A percentile compares a stretch with the other conserved stretches of the same genome.
These are phyloP conservation scores for Tiliacea citrago DNA, from an alignment of 2,888 invertebrate genomes.

Conservation along the genomic window DNA sequence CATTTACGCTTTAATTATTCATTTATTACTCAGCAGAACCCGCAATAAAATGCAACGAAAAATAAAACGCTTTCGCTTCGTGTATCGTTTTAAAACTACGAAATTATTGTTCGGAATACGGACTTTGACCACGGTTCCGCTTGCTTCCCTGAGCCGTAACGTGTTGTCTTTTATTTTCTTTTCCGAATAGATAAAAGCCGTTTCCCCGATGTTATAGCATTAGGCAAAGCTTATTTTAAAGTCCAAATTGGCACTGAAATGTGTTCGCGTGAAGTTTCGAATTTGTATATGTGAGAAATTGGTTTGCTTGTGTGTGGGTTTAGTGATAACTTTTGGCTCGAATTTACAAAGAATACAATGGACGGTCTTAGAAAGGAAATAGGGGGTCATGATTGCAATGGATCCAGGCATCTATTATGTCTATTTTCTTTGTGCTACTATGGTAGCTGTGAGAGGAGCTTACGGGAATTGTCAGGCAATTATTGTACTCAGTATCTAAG, in stretches of 20 bases:
- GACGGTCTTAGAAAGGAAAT: neutral
- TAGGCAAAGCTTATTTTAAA: conserved; percentile 67
- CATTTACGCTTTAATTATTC: conserved; percentile 52
- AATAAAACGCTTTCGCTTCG: conserved; percentile 52
- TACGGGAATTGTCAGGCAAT: neutral
- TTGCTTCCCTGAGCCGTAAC: conserved; percentile 59
- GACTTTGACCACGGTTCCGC: conserved; percentile 69
- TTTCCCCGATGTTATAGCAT: conserved; percentile 69
- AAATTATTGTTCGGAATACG: conserved; percentile 68
- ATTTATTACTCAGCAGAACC: conserved; percentile 46
- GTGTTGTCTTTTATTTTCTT: conserved; percentile 73
- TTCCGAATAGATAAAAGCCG: conserved; percentile 73
- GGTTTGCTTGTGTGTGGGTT: conserved; percentile 26
- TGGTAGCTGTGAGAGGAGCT: neutral
- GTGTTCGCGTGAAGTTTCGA: conserved; percentile 48
- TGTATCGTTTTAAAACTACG: conserved; percentile 61
- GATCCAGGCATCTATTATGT: conserved; percentile 1
- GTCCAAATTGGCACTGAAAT: conserved; percentile 60
- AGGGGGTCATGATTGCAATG: conserved; percentile 16
- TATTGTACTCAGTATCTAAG: neutral
- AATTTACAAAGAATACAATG: conserved; percentile 14
- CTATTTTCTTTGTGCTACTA: neutral
- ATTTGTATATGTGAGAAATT: conserved; percentile 47
- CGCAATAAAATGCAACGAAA: conserved; percentile 47
- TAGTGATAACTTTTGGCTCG: conserved; percentile 30